Conservation (phyloP, 1,140 invertebrate genomes). For the Catajapyx aquilonaris region DNA sequence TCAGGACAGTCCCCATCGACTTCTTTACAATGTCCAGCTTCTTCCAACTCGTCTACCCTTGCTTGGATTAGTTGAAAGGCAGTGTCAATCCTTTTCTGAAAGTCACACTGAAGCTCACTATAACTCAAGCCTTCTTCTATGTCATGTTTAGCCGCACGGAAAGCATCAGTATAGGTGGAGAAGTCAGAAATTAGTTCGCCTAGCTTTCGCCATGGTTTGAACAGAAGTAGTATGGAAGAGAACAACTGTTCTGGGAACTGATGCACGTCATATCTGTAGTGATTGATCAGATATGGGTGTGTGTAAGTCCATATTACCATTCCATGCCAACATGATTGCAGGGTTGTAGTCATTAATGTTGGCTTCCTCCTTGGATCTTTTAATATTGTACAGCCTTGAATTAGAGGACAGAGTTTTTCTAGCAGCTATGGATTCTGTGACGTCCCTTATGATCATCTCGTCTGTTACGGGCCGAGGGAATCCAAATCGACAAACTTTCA, state of each 20-base stretch:
- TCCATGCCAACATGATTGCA: conserved; percentile 14
- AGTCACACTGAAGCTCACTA: background rate
- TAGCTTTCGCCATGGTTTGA: background rate
- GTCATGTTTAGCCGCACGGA: background rate
- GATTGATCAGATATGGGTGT: too few relatives aligned
- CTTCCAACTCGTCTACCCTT: background rate
- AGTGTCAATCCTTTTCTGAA: background rate
- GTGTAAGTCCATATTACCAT: conserved; percentile 19
- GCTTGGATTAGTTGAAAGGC: background rate
- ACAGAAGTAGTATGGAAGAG: background rate
- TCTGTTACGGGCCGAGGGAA: conserved; percentile 13
- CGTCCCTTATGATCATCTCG: conserved; percentile 10
- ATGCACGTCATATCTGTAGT: background rate
- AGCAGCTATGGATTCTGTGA: conserved; percentile 12
- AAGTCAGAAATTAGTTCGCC: background rate
- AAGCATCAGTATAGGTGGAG: background rate
- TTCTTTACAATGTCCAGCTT: background rate
- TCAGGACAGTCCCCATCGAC: background rate
- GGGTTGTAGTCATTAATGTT: conserved; percentile 19
- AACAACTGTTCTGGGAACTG: background rate
- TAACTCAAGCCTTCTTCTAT: background rate
- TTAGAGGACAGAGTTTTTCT: conserved; percentile 13
- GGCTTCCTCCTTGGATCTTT: conserved; percentile 11
- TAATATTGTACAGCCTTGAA: conserved; percentile 15
- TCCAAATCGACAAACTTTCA: conserved; percentile 13